Percentiles rank a stretch among this genome's conserved stretches.
Evolutionary conservation across 2,797 vertebrate genomes (phyloP).

Genomic region (Uromys caudimaculatus): DNA sequence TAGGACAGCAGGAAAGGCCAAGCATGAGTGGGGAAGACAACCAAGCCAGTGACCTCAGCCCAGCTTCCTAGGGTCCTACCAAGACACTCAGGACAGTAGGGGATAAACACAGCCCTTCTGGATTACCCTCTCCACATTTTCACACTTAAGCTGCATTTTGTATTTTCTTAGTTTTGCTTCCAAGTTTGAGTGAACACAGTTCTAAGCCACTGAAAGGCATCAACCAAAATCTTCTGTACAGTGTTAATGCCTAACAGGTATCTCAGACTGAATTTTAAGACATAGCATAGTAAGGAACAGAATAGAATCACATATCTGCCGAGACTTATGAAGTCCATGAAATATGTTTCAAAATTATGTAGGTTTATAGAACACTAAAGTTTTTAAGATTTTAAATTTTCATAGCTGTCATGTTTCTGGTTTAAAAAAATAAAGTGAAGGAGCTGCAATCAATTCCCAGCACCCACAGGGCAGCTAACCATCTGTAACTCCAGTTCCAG

Average conservation of each 20-base stretch:
- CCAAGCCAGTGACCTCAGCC: background rate
- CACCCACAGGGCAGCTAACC: background rate
- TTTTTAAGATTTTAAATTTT: slow-evolving; percentile 59
- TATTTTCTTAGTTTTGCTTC: slow-evolving; percentile 37
- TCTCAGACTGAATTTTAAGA: background rate
- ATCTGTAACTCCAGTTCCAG: background rate
- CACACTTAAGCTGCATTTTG: background rate
- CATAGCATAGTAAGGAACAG: background rate
- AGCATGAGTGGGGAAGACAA: background rate
- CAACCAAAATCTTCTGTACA: background rate
- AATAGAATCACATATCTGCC: background rate
- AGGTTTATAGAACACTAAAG: background rate
- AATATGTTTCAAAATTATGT: slow-evolving; percentile 53
- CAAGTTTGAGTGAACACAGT: slow-evolving; percentile 6
- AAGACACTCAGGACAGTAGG: background rate
- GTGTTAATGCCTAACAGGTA: background rate
- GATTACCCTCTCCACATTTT: background rate
- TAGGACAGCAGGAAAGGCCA: background rate
- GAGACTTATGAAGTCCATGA: background rate
- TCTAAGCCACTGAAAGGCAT: slow-evolving; percentile 43
- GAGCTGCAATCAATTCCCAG: background rate
- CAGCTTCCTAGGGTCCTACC: background rate
- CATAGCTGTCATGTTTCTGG: background rate
- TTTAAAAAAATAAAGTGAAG: background rate
- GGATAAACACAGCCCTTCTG: background rate